Conservation (phyloP, 2,113 vertebrate genomes). For the Oncorhynchus clarkii region DNA sequence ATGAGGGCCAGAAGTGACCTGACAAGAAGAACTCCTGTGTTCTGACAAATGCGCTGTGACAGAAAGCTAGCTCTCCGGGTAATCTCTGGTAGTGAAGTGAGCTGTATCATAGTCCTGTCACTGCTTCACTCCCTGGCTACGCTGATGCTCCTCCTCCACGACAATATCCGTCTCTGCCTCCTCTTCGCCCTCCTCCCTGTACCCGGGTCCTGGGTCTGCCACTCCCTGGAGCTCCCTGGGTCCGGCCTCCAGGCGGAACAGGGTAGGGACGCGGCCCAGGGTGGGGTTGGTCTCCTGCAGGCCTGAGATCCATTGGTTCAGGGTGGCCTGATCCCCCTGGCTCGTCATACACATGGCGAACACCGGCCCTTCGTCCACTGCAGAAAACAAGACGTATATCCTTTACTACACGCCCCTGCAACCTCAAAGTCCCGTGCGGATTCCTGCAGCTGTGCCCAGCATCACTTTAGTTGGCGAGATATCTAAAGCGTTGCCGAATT, state of each 20-base stretch:
- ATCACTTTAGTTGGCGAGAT: background rate
- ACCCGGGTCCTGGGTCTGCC: rapidly evolving
- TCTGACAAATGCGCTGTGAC: no score
- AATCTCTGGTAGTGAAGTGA: background rate
- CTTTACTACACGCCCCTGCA: background rate
- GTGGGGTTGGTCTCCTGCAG: constrained; percentile 83
- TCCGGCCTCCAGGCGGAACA: constrained; percentile 77
- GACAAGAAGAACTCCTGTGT: no score
- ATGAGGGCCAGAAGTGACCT: no score
- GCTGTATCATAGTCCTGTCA: background rate
- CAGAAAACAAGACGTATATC: background rate
- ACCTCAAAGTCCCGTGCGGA: background rate
- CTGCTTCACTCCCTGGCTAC: constrained; percentile 50
- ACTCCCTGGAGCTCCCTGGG: constrained; percentile 55
- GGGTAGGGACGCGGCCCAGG: constrained; percentile 74
- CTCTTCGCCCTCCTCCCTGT: background rate
- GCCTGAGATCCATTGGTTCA: constrained; percentile 84
- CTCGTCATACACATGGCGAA: constrained; percentile 85
- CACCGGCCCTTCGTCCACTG: constrained; percentile 85
- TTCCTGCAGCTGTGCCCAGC: background rate
- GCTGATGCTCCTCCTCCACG: background rate
- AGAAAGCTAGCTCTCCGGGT: no score
- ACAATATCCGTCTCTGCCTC: no score
- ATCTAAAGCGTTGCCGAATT: background rate
- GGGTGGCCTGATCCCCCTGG: constrained; percentile 75